Conservation (phyloP, 2,113 vertebrate genomes). For the Platysternon megacephalum region DNA sequence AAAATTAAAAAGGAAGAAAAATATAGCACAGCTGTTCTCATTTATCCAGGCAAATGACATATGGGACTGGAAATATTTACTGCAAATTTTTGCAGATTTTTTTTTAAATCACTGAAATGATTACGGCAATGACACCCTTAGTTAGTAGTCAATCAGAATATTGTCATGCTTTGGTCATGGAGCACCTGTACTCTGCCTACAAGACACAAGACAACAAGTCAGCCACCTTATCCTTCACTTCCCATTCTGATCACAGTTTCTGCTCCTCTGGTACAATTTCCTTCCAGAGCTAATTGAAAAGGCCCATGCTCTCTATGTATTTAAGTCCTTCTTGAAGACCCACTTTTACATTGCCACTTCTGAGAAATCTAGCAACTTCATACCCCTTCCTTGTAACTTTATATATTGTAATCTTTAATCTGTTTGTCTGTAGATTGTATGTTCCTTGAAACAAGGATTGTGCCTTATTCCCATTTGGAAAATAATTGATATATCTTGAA, state of each 20-base stretch:
- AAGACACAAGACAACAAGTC: background rate
- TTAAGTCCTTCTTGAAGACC: background rate
- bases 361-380: background rate
- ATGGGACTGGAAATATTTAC: constrained; percentile 8
- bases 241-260: background rate
- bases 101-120: background rate
- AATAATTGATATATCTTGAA: background rate
- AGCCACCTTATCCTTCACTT: background rate
- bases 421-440: background rate
- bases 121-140: background rate
- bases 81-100: background rate
- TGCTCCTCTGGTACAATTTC: background rate
- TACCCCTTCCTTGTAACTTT: background rate
- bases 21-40: background rate
- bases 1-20: background rate
- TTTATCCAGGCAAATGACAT: background rate
- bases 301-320: background rate
- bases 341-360: background rate
- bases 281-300: background rate
- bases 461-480: background rate
- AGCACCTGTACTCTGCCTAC: background rate
- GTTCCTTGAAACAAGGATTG: background rate
- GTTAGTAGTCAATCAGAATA: background rate
- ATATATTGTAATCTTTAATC: background rate
- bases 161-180: background rate